Evolutionary conservation across 2,888 invertebrate species (phyloP), one percentile per base, ranked within the genome.

Genomic region (Cepaea hortensis): DNA sequence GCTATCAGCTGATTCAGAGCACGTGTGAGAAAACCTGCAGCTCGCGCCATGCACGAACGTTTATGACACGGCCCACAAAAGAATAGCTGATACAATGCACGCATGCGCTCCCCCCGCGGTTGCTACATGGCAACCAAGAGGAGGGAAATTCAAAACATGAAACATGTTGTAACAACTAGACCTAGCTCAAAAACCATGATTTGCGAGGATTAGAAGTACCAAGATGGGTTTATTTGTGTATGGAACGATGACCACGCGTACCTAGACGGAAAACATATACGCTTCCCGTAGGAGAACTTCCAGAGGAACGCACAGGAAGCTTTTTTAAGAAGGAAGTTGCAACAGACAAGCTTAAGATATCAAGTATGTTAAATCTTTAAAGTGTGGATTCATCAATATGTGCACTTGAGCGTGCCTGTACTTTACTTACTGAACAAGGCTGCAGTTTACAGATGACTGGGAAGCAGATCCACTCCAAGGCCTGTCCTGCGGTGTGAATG

Each of bases 141-240:
- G 86, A 82, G 86, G 86, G 86, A 86, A 86, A 86, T 86, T 86
- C 86, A 82, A 86, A 86, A 82, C 55, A 48, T 50, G 70, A 46
- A 70, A 79, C 1, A 72, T 6, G 23, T 72, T 3, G 13, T 75
- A 48, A 75, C 48, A 75, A 48, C 75, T 13, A 15, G 75, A 75
- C 4, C 13, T 75, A 46, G 46, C n/a, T 15, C 46, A 4, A 48
- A 46, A 75, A 18, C 4, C 46, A 15, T 48, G 48, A 15, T 75
- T 75, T 48, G 46, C 15, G 75, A 46, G 46, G 46, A 46, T 18
- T 48, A 46, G 20, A 68, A 68, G 68, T 9, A 55, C 7, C 11
- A 55, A 55, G 55, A 1, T 55, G 6, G 55, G 11, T 11, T 6
- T 9, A 55, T 9, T 55, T 55, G 7, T 55, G 11, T 11, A 55